These are phyloP conservation scores for Gymnobelideus leadbeateri DNA, from an alignment of 2,113 vertebrate genomes.

Conservation along the genomic window DNA sequence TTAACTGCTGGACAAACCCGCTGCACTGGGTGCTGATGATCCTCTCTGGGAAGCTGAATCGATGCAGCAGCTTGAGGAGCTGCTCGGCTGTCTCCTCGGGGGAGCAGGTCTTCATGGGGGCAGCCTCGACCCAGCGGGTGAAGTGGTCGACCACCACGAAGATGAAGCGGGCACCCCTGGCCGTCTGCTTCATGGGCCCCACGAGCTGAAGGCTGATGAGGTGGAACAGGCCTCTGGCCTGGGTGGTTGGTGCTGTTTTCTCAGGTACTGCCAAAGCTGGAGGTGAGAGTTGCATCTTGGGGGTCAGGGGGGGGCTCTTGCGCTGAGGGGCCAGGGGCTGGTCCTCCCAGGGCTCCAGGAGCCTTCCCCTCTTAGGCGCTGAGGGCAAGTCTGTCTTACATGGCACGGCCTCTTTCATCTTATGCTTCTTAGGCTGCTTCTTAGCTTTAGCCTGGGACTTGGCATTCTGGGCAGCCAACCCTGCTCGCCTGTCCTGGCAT, in stretches of 20 bases:
- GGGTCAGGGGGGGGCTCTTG: not conserved
- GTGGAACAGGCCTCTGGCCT: not conserved
- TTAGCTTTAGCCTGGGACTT: not conserved
- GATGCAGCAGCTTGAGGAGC: not conserved
- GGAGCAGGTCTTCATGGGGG: not conserved
- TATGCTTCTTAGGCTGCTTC: too few relatives aligned
- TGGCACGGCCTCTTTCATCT: too few relatives aligned
- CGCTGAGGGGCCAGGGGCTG: accelerated
- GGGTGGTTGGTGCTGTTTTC: not conserved
- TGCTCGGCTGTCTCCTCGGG: not conserved
- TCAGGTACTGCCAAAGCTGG: not conserved
- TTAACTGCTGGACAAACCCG: not conserved
- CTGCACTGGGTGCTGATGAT: not conserved
- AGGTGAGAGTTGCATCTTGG: not conserved
- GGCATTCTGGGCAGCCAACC: not conserved
- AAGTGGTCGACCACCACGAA: not conserved
- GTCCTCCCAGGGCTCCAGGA: too few relatives aligned
- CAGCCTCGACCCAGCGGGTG: not conserved
- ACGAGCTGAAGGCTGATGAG: not conserved
- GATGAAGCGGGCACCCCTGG: not conserved
- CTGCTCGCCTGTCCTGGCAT: not conserved
- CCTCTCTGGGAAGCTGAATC: not conserved
- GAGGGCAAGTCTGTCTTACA: too few relatives aligned
- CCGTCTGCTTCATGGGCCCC: not conserved
- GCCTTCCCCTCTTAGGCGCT: too few relatives aligned